Conservation (phyloP, 2,113 vertebrate genomes). For the Lycaon pictus region DNA sequence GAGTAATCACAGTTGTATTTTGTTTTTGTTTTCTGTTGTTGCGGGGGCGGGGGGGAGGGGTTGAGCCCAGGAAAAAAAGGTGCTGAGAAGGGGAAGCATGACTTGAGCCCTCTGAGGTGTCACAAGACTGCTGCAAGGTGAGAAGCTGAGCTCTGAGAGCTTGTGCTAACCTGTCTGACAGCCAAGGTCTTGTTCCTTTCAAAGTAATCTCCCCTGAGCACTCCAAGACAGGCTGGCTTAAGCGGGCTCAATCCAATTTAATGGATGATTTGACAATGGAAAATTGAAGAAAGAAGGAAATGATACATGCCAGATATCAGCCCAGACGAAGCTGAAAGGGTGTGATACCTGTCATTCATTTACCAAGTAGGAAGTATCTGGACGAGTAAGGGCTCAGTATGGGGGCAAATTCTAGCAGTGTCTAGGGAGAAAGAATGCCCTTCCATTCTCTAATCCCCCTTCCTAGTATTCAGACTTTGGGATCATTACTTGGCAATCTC, state of each 20-base stretch:
- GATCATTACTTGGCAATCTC: neutral
- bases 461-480: neutral
- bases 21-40: neutral
- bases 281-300: conserved; percentile 78
- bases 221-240: conserved; percentile 62
- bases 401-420: neutral
- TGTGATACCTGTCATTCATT: conserved; percentile 50
- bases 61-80: neutral
- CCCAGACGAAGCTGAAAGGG: conserved; percentile 54
- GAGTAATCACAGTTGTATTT: neutral
- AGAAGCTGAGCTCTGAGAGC: conserved; percentile 38
- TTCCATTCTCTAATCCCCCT: neutral
- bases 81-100: neutral
- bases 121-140: neutral
- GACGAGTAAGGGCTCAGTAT: neutral
- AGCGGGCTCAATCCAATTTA: conserved; percentile 78
- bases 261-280: conserved; percentile 74
- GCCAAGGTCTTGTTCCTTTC: conserved; percentile 73
- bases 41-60: too few relatives aligned
- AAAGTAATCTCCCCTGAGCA: conserved; percentile 54
- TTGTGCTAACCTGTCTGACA: conserved; percentile 63
- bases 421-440: neutral
- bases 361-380: conserved; percentile 42
- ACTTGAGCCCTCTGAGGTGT: neutral
- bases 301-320: conserved; percentile 75